Conservation (phyloP, 2,888 invertebrate species). For the Scaptomyza reducta region DNA sequence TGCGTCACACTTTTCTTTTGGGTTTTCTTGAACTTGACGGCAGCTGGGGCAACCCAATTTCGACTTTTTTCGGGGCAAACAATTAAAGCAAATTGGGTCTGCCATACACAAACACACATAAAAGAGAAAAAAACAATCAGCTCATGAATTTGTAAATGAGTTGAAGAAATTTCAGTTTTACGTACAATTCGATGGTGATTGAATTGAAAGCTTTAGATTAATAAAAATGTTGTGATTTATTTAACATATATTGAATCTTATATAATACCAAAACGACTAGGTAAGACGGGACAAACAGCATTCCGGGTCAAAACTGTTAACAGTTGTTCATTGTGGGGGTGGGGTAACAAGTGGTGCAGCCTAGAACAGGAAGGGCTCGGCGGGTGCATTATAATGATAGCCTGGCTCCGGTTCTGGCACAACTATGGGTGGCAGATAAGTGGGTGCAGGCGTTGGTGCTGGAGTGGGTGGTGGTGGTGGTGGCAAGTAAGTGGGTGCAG, state of each 20-base stretch:
- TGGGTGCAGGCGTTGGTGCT: slow-evolving; percentile 66
- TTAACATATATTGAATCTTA: slow-evolving; percentile 57
- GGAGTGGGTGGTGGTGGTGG: slow-evolving; percentile 50
- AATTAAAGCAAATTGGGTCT: slow-evolving; percentile 55
- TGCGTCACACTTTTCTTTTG: slow-evolving; percentile 73
- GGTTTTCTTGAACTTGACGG: slow-evolving; percentile 68
- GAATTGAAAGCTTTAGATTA: slow-evolving; percentile 51
- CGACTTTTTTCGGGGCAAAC: slow-evolving; percentile 28
- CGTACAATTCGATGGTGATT: slow-evolving; percentile 67
- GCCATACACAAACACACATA: not conserved
- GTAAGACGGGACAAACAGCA: slow-evolving; percentile 55
- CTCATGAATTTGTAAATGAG: slow-evolving; percentile 67
- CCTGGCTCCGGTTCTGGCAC: slow-evolving; percentile 58
- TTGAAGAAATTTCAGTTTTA: slow-evolving; percentile 41
- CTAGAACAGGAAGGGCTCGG: slow-evolving; percentile 62
- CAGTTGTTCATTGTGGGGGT: not conserved
- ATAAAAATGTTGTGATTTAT: slow-evolving; percentile 63
- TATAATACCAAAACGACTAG: slow-evolving; percentile 49
- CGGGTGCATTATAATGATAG: slow-evolving; percentile 66
- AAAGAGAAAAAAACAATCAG: not conserved
- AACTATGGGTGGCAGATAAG: slow-evolving; percentile 64
- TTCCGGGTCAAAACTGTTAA: slow-evolving; percentile 44
- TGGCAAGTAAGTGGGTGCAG: slow-evolving; percentile 46
- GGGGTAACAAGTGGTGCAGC: slow-evolving; percentile 8
- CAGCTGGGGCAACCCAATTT: slow-evolving; percentile 50